These are phyloP conservation scores for Zaprionus inermis DNA, from an alignment of 1,140 invertebrate species.

Conservation along the genomic window DNA sequence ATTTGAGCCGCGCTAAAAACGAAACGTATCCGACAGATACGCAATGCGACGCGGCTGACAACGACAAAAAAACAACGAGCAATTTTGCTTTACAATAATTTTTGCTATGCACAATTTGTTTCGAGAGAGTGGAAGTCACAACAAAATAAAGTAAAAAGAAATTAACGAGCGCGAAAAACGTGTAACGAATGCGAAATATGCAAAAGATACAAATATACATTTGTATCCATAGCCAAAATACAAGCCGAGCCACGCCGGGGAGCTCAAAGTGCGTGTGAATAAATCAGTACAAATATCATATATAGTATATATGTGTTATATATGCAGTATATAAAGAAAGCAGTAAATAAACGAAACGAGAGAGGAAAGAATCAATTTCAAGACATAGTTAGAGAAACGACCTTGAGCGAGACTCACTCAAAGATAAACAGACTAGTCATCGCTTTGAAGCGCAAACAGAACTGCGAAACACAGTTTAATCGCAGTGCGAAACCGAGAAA, in stretches of 20 bases:
- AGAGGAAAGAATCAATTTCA: background rate
- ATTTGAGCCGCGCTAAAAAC: slow-evolving; percentile 83
- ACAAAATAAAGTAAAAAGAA: slow-evolving; percentile 43
- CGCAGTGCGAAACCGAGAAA: slow-evolving; percentile 48
- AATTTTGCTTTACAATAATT: slow-evolving; percentile 40
- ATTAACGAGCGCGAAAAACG: slow-evolving; percentile 56
- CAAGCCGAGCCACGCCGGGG: slow-evolving; percentile 1
- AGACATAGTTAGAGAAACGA: slow-evolving; percentile 43
- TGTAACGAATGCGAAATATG: slow-evolving; percentile 51
- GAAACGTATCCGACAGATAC: slow-evolving; percentile 68
- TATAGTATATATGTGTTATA: background rate
- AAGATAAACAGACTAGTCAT: slow-evolving; percentile 65
- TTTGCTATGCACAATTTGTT: slow-evolving; percentile 44
- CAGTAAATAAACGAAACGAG: slow-evolving; percentile 4
- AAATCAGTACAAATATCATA: background rate
- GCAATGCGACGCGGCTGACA: slow-evolving; percentile 67
- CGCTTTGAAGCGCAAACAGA: slow-evolving; percentile 26
- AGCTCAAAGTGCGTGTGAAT: slow-evolving; percentile 9
- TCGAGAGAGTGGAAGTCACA: slow-evolving; percentile 5
- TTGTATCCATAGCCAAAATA: background rate
- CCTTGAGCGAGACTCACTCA: slow-evolving; percentile 71
- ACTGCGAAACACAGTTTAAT: slow-evolving; percentile 49
- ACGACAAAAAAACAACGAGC: slow-evolving; percentile 39
- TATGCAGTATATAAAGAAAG: background rate
- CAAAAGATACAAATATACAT: background rate